Evolutionary conservation across 2,113 vertebrate genomes (phyloP), one percentile per base, ranked within the genome.

Genomic region (Glaucidium brasilianum): DNA sequence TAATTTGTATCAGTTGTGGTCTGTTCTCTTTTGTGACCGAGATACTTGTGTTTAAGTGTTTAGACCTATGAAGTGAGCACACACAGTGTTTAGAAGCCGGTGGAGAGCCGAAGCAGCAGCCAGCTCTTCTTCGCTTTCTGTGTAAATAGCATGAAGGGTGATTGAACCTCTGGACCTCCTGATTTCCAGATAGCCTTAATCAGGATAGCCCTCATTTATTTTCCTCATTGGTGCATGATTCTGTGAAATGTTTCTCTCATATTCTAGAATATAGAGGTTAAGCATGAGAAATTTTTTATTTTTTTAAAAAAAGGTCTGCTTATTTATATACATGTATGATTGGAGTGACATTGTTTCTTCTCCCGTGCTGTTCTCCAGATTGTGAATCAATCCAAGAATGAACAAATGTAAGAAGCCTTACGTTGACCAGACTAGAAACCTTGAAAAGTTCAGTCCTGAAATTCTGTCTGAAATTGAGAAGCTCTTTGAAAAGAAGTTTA

Each of bases 401-500:
- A 99, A 87, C 95, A 97, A 98, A 68, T 97, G 92, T 76, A 98
- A 97, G 96, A 99, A 98, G 80, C 66, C 78, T 76, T 45, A 35
- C 27, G 85, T 85, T 94, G 97, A 98, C 66, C 97, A 94, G 53
- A 66, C 90, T 77, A 35, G 82, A 84, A 56, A 52, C 63, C 74
- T 95, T 20, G 96, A 97, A 47, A 92, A 97, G 21, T 98, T 97
- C 74, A 97, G 98, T 56, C 90, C 97, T 64, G 98, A 98, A 84
- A 92, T 98, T 47, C 67, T 97, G 63, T 92, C 92, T 58, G 99
- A 99, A 94, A 97, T 99, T 49, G 93, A 96, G 88, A 84, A 97
- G 73, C 98, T 99, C 62, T 99, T 99, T 91, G 62, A 85, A 1
- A 98, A 97, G 83, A 99, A 98, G 90, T 98, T 96, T 95, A 96